Base-by-base conservation (phyloP, 2,888 invertebrate genomes). In the Trichogramma dendrolimi region DNA sequence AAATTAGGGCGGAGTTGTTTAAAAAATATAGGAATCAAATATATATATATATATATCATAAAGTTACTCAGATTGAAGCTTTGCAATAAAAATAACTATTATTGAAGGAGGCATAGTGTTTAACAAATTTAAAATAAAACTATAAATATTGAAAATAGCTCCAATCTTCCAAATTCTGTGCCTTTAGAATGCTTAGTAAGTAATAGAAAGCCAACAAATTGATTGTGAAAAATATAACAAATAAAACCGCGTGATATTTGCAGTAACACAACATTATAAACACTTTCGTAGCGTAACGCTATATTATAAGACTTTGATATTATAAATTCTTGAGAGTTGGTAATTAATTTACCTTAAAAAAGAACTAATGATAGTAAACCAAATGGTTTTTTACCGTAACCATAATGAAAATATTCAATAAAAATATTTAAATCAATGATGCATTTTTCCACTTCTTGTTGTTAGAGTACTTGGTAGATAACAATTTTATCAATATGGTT, bases 161-260 rank as follows among this genome's bases (percentile, higher is more conserved):
- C 60, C n/a, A 66, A 63, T 64, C 70, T 70, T 70, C 70, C 70
- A 58, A 67, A 69, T 67, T 68, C 68, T 56, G 70, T 69, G 70
- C 70, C 70, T 70, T 70, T 70, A 69, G 69, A 63, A 61, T 62
- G 64, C 61, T 61, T 54, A 61, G 62, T 63, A 55, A 65, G 60
- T 61, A 59, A 2, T 27, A 27, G 27, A 27, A 27, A 61, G 58
- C 61, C 53, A 59, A 61, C 56, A 41, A 65, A 56, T 61, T 56
- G 54, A 61, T 27, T 27, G 27, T 27, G 48, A 55, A 14, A 44
- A 62, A 53, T 43, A 59, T 51, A n/a, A 46, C 41, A 27, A 58
- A 58, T 52, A 61, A 55, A 10, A 46, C 11, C 11, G 53, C 11
- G 55, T 57, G 53, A 6, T 11, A 52, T 52, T 50, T 55, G 53